Evolutionary conservation across 2,888 invertebrate genomes (phyloP).

Genomic region (Lasioglossum pauxillum): DNA sequence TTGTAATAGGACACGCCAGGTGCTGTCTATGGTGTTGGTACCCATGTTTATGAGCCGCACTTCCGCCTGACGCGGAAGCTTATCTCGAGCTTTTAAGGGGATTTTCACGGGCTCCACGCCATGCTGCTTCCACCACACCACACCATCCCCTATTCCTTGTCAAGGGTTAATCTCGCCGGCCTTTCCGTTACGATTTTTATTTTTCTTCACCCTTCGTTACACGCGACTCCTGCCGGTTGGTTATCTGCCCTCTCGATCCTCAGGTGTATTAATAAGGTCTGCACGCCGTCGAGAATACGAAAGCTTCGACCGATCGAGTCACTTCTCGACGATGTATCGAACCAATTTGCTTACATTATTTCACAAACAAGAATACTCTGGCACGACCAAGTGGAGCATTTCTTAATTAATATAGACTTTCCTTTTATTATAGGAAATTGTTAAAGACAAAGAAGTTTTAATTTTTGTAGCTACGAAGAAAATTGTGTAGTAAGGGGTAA

Average conservation of each 20-base stretch:
- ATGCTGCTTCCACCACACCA: slow-evolving; percentile 56
- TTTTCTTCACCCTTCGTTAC: slow-evolving; percentile 41
- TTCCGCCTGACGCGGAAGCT: slow-evolving; percentile 69
- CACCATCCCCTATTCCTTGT: slow-evolving; percentile 48
- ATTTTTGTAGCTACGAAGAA: too few species aligned
- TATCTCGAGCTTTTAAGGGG: slow-evolving; percentile 72
- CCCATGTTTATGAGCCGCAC: slow-evolving; percentile 76
- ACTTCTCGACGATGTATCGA: neutral
- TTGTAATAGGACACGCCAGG: slow-evolving; percentile 59
- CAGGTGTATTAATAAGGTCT: slow-evolving; percentile 29
- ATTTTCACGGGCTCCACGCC: slow-evolving; percentile 54
- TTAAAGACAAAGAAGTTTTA: too few species aligned
- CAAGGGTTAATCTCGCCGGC: slow-evolving; percentile 66
- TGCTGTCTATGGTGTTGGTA: slow-evolving; percentile 45
- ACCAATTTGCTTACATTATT: neutral
- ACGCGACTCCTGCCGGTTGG: slow-evolving; percentile 14
- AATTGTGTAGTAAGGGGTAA: too few species aligned
- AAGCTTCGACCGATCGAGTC: neutral
- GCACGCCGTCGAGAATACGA: slow-evolving; percentile 25
- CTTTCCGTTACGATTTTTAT: slow-evolving; percentile 62
- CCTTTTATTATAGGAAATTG: too few species aligned
- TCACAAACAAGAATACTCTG: neutral
- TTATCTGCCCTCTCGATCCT: slow-evolving; percentile 27
- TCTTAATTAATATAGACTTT: neutral
- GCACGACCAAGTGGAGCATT: neutral